phyloP scores from a whole-genome alignment of 2,888 invertebrate genomes.

The Andrena praecox region DNA sequence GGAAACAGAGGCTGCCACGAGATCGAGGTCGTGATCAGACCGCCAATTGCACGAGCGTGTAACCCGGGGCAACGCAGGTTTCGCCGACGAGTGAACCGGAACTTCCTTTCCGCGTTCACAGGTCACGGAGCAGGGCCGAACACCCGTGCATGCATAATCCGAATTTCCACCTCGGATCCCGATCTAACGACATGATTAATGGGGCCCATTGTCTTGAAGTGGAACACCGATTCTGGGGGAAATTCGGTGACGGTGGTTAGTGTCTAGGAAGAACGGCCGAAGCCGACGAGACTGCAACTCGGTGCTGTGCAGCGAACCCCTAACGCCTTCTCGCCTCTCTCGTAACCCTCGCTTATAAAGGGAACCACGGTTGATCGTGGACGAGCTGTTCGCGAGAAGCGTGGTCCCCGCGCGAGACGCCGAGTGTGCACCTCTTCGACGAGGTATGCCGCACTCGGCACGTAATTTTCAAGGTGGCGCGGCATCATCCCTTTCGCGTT shows the following conservation, averaged over 20 bases:
- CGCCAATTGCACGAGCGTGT: constrained; percentile 47
- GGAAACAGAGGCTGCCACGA: not conserved
- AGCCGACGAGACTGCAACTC: too few species aligned
- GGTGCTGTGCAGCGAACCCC: not conserved
- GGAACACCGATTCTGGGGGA: constrained; percentile 10
- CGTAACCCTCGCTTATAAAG: not conserved
- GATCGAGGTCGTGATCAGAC: constrained; percentile 39
- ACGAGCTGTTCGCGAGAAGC: too few species aligned
- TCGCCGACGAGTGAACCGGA: constrained; percentile 55
- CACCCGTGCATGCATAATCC: constrained; percentile 50
- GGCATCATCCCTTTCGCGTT: constrained; percentile 64
- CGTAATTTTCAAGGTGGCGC: constrained; percentile 68
- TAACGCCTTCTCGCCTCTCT: not conserved
- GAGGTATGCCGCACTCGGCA: constrained; percentile 34
- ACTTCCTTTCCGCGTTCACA: constrained; percentile 61
- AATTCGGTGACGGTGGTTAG: not conserved
- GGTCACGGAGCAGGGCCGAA: constrained; percentile 39
- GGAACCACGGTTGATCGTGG: too few species aligned
- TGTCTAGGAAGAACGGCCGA: not conserved
- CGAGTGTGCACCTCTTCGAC: constrained; percentile 43
- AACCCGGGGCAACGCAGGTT: constrained; percentile 34
- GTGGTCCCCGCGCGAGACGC: constrained; percentile 30
- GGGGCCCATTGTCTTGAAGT: constrained; percentile 52
- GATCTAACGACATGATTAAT: constrained; percentile 63
- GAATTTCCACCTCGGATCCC: constrained; percentile 60